Base-by-base conservation (phyloP, 2,797 vertebrate species). In the Poecilia gillii region DNA sequence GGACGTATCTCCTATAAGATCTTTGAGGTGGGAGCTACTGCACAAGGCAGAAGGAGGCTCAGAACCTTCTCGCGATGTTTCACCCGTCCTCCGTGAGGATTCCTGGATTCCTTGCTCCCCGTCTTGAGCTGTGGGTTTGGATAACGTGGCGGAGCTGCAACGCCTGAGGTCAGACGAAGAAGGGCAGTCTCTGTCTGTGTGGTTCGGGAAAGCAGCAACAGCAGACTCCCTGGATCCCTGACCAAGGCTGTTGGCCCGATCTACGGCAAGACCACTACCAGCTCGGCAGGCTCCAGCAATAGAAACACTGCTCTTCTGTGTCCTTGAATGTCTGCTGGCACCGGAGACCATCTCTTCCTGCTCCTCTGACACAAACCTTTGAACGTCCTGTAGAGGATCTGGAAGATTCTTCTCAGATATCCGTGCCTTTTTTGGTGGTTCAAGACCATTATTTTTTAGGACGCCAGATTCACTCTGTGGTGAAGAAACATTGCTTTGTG, bases 1-100 rank as follows among this genome's bases (percentile, higher is more conserved):
- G 75, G 98, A 99, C 16, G 96, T 98, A 94, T 99, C 98, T 75
- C 98, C 98, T 66, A 99, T 94, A 80, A 99, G 95, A 81, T 97
- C 96, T 79, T 90, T 87, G 79, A 97, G 90, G 81, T 90, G 89
- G 81, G 87, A 92, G 57, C 73, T 84, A 84, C 84, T 89, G 39
- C 51, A 78, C 68, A 92, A 86, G 82, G 85, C 47, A 23, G 89
- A 73, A 43, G 72, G 39, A 64, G 73, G 33, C 62, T 70, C 73
- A 76, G 73, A 28, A 16, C 53, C 77, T 77, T 74, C 77, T 51
- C 85, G 84, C 55, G 51, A 66, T 51, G 70, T 62, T 76, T 80
- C 81, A 23, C 66, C n/a, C 14, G 14, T 75, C 70, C 51, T 76
- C 39, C 31, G 81, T 51, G 85, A 77, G 11, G 55, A 75, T 41